Conservation (phyloP, 2,113 vertebrate species). For the Tor tambroides region DNA sequence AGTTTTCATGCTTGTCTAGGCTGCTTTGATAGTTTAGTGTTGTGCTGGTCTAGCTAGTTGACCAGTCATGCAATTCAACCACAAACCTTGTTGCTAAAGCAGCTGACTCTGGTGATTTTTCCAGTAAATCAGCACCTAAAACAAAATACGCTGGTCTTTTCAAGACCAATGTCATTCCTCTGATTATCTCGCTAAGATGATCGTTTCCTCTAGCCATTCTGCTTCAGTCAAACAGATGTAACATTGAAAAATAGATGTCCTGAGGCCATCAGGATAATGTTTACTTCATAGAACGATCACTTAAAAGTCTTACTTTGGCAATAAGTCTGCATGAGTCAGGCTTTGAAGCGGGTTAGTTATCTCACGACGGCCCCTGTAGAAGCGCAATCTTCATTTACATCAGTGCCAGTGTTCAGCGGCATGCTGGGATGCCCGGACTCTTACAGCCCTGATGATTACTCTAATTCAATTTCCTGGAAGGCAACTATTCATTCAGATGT, state of each 20-base stretch:
- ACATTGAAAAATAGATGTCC: background rate
- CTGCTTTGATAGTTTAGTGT: background rate
- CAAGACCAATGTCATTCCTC: background rate
- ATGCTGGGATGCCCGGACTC: background rate
- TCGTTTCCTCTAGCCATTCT: background rate
- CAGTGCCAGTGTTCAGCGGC: background rate
- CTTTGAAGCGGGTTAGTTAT: background rate
- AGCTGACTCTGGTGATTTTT: background rate
- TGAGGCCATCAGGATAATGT: background rate
- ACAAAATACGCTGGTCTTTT: background rate
- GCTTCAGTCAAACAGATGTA: background rate
- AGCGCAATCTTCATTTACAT: background rate
- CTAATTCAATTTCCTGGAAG: conserved; percentile 47
- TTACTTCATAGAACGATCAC: background rate
- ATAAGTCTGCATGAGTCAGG: background rate
- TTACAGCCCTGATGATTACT: conserved; percentile 19
- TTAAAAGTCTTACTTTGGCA: background rate
- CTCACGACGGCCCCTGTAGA: background rate
- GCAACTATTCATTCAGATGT: conserved; percentile 24
- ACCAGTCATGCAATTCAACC: background rate
- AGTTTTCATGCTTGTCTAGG: background rate
- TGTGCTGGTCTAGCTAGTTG: background rate
- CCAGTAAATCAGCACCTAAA: background rate
- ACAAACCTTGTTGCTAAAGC: background rate
- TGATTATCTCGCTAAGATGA: background rate